A percentile compares a stretch with the other conserved stretches of the same genome.
phyloP scores from a whole-genome alignment of 2,113 vertebrate species.

The Alethe castanea region DNA sequence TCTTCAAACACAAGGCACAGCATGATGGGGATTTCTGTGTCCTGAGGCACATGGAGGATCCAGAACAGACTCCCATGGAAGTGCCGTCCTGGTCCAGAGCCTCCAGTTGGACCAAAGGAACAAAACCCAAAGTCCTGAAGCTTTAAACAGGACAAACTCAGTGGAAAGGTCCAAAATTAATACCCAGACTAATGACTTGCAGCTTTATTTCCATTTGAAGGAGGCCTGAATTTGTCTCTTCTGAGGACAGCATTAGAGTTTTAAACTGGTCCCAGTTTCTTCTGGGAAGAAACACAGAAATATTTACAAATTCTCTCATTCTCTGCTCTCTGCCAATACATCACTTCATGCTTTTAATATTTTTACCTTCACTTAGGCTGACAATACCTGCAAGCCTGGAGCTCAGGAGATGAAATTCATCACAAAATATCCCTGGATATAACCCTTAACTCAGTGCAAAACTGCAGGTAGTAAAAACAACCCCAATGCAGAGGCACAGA shows the following conservation, averaged over 20 bases:
- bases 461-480: not conserved
- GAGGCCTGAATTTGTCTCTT: not conserved
- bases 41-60: fast-evolving
- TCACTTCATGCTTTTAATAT: not conserved
- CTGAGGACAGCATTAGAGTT: not conserved
- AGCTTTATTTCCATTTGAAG: not conserved
- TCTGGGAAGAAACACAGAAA: not conserved
- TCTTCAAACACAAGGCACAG: fast-evolving
- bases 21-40: not conserved
- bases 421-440: not conserved
- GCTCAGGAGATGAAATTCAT: not conserved
- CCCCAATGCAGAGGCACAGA: not conserved
- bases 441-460: not conserved
- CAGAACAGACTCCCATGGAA: not conserved
- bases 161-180: not conserved
- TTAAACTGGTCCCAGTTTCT: not conserved
- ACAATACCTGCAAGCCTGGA: not conserved
- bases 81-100: not conserved
- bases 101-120: not conserved
- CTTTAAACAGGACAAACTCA: not conserved
- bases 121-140: fast-evolving
- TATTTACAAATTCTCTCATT: too few species aligned
- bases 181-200: not conserved
- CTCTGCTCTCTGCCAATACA: not conserved
- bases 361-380: not conserved